Percentiles rank a stretch among this genome's conserved stretches.
Evolutionary conservation across 2,113 vertebrate species (phyloP).

Genomic region (Kryptolebias marmoratus): DNA sequence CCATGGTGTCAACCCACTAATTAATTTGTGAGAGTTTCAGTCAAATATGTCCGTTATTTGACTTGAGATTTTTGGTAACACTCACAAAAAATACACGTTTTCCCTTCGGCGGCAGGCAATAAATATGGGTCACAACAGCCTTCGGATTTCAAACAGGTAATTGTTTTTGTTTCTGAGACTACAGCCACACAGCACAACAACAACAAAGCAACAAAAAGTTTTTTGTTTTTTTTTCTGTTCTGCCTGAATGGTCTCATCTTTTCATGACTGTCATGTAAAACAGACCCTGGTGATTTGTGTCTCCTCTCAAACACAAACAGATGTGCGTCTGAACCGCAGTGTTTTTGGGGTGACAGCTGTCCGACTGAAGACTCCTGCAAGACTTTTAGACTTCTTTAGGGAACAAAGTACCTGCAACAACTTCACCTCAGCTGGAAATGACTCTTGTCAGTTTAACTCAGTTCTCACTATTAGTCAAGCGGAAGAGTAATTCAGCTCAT

Average conservation of each 20-base stretch:
- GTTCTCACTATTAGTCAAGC: constrained; percentile 65
- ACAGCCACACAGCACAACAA: too few relatives aligned
- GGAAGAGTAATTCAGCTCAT: constrained; percentile 67
- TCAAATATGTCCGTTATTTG: too few relatives aligned
- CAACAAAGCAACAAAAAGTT: too few relatives aligned
- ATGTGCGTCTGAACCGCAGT: constrained; percentile 12
- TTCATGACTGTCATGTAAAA: neutral
- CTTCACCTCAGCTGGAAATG: constrained; percentile 51
- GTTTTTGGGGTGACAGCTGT: constrained; percentile 12
- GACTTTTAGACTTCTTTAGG: constrained; percentile 37
- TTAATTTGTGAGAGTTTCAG: too few relatives aligned
- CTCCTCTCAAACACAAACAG: constrained; percentile 23
- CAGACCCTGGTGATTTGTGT: neutral
- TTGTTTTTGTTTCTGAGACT: too few relatives aligned
- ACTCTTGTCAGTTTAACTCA: constrained; percentile 54
- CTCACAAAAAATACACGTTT: too few relatives aligned
- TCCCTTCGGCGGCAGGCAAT: too few relatives aligned
- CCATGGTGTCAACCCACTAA: neutral
- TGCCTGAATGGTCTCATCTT: neutral
- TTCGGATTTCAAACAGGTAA: too few relatives aligned
- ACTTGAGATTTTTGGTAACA: too few relatives aligned
- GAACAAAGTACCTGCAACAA: constrained; percentile 33
- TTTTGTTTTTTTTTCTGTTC: too few relatives aligned
- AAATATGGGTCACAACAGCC: too few relatives aligned
- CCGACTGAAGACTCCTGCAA: constrained; percentile 2